A percentile compares a stretch with the other conserved stretches of the same genome.
Evolutionary conservation across 2,888 invertebrate species (phyloP).

Genomic region (Calameuta idolon): DNA sequence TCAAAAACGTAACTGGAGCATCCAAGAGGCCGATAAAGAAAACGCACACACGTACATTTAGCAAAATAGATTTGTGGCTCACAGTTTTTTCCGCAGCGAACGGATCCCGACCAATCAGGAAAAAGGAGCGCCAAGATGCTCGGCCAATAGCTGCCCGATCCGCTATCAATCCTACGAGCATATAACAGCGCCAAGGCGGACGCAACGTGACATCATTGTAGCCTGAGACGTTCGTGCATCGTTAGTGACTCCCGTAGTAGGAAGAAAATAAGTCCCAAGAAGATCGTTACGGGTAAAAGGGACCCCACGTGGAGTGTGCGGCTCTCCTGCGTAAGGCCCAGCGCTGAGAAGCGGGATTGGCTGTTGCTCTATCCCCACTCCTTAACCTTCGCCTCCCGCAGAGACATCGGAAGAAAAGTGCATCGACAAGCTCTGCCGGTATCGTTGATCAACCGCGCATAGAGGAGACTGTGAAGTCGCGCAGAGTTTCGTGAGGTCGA

Average conservation of each 20-base stretch:
- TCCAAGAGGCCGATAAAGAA: neutral
- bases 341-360: neutral
- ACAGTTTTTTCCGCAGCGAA: neutral
- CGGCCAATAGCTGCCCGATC: conserved; percentile 14
- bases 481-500: neutral
- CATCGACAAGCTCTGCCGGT: neutral
- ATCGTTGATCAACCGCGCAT: neutral
- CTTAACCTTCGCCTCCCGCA: neutral
- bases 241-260: neutral
- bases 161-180: conserved; percentile 21
- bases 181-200: conserved; percentile 13
- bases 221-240: neutral
- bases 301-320: neutral
- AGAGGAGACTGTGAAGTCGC: neutral
- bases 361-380: neutral
- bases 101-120: conserved; percentile 7
- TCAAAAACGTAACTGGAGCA: neutral
- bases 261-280: neutral
- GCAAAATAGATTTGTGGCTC: neutral
- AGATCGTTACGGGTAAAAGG: neutral
- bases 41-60: neutral
- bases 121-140: conserved; percentile 14
- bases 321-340: neutral
- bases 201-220: neutral
- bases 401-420: neutral